phyloP scores from a whole-genome alignment of 2,113 vertebrate genomes.

The Heliornis fulica region DNA sequence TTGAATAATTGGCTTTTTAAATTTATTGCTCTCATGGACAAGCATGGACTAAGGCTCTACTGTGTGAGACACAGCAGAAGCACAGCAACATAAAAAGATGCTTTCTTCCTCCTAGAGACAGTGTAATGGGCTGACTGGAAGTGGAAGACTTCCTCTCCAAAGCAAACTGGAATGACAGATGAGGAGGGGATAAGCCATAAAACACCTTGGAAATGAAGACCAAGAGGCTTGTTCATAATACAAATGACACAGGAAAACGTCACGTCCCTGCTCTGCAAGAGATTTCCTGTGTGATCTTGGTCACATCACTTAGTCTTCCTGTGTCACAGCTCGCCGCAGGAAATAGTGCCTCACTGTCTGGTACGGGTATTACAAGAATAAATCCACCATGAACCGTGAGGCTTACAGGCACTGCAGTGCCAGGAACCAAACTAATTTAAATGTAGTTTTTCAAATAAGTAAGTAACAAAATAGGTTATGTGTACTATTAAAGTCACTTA shows the following conservation, averaged over 20 bases:
- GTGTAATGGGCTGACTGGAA: conserved; percentile 7
- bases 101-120: conserved; percentile 36
- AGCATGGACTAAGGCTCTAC: conserved; percentile 6
- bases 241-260: not conserved
- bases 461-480: not conserved
- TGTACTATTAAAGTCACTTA: not conserved
- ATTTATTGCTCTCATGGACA: conserved; percentile 31
- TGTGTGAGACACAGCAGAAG: not conserved
- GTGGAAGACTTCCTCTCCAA: conserved; percentile 22
- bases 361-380: not conserved
- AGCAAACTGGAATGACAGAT: conserved; percentile 10
- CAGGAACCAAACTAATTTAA: not conserved
- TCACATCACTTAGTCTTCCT: not conserved
- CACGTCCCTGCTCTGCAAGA: not conserved
- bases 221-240: not conserved
- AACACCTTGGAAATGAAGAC: not conserved
- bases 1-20: conserved; percentile 49
- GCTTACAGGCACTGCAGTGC: not conserved
- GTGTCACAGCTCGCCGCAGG: not conserved
- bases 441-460: not conserved
- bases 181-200: not conserved
- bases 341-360: not conserved
- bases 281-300: not conserved
- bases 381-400: not conserved
- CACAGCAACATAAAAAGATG: conserved; percentile 34